A percentile compares a stretch with the other conserved stretches of the same genome.
These are phyloP conservation scores for Eupeodes corollae DNA, from an alignment of 1,140 invertebrate genomes.

Conservation along the genomic window DNA sequence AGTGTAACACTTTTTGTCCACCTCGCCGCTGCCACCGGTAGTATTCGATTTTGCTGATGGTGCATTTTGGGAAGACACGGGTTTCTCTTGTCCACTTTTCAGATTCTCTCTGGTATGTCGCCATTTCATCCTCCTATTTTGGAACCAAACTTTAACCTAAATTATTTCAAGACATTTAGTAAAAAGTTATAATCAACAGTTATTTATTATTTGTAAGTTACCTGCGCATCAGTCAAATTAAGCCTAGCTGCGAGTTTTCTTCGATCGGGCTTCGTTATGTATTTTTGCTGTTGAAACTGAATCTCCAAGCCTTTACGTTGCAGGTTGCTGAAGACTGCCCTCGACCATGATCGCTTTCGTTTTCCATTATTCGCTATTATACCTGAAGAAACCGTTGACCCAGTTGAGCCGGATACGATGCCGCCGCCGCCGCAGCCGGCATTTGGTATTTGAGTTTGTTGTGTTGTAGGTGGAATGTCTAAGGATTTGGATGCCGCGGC, in stretches of 20 bases:
- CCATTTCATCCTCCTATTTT: constrained; percentile 90
- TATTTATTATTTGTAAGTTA: constrained; percentile 36
- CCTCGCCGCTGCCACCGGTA: constrained; percentile 16
- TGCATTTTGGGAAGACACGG: constrained; percentile 1
- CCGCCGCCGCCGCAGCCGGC: background rate
- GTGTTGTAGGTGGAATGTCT: background rate
- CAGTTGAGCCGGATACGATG: background rate
- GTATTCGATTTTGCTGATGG: constrained; percentile 9
- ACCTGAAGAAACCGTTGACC: background rate
- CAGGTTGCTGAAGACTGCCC: constrained; percentile 89
- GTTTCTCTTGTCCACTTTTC: constrained; percentile 33
- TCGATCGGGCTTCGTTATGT: constrained; percentile 93
- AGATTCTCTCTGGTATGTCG: constrained; percentile 65
- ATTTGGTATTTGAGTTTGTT: background rate
- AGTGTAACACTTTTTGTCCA: constrained; percentile 14
- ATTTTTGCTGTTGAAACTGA: constrained; percentile 91
- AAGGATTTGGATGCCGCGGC: constrained; percentile 5
- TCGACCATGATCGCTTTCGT: constrained; percentile 80
- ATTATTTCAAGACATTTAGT: constrained; percentile 5
- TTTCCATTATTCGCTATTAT: constrained; percentile 40
- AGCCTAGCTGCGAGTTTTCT: constrained; percentile 90
- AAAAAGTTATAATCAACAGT: background rate
- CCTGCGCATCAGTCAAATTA: constrained; percentile 89
- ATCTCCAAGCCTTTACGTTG: constrained; percentile 90
- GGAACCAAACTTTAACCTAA: constrained; percentile 88